Conservation (phyloP, 2,113 vertebrate species). For the Oenanthe melanoleuca region DNA sequence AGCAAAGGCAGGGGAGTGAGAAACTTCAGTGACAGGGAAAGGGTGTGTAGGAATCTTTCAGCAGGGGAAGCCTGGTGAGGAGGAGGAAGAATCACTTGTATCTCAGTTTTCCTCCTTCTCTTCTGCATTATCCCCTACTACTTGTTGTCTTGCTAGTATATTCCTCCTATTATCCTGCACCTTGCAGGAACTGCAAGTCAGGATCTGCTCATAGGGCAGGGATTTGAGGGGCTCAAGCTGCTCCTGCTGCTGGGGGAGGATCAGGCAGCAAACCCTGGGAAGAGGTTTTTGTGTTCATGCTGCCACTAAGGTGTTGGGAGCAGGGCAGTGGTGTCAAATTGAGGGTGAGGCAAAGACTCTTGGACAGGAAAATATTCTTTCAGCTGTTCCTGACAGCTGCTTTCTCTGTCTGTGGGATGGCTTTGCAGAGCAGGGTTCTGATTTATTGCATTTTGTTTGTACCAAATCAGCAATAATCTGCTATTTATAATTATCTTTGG, state of each 20-base stretch:
- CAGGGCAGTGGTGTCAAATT: neutral
- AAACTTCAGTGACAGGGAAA: neutral
- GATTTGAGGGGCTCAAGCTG: neutral
- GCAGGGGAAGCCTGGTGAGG: neutral
- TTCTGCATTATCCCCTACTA: neutral
- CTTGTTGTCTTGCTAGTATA: neutral
- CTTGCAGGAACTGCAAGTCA: neutral
- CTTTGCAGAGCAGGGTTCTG: neutral
- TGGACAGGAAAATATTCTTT: slow-evolving; percentile 1
- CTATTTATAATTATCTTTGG: neutral
- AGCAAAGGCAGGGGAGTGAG: neutral
- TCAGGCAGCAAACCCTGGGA: neutral
- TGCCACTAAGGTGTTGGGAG: neutral
- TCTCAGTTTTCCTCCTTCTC: neutral
- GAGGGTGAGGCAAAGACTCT: neutral
- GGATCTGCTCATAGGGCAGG: neutral
- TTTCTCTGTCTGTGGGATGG: neutral
- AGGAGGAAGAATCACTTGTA: neutral
- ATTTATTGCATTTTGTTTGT: neutral
- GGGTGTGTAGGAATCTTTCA: neutral
- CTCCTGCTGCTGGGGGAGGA: neutral
- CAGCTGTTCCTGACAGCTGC: slow-evolving; percentile 59
- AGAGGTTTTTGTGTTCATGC: neutral
- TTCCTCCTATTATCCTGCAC: neutral
- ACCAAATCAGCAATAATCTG: neutral